These are phyloP conservation scores for Mycogona germanica DNA, from an alignment of 2,888 invertebrate genomes.

Conservation along the genomic window DNA sequence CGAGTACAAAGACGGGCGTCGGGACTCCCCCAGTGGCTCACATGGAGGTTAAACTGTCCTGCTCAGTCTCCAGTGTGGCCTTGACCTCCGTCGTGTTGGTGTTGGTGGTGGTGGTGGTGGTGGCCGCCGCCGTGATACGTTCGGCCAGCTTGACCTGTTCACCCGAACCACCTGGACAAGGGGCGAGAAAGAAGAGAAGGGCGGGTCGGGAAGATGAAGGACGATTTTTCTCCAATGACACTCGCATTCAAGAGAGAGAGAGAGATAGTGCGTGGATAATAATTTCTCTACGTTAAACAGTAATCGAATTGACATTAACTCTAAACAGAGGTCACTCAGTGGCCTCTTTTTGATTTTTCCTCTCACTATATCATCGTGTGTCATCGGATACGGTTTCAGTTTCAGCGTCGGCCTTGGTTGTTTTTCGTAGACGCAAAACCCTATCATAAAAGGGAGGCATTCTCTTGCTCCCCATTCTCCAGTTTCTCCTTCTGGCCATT, in stretches of 20 bases:
- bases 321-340: too few species aligned
- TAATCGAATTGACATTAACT: too few species aligned
- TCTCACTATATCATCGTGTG: too few species aligned
- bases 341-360: too few species aligned
- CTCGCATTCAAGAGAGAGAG: too few species aligned
- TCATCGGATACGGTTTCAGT: too few species aligned
- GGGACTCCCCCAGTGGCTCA: too few species aligned
- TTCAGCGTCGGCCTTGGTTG: too few species aligned
- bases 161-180: slow-evolving; percentile 20
- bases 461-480: slow-evolving; percentile 10
- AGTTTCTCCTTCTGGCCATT: slow-evolving; percentile 19
- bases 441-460: background rate
- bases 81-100: slow-evolving; percentile 21
- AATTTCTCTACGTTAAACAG: too few species aligned
- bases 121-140: slow-evolving; percentile 12
- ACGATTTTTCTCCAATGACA: background rate
- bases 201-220: background rate
- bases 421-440: too few species aligned
- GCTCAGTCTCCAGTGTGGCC: slow-evolving; percentile 24
- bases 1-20: too few species aligned
- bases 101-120: background rate
- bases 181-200: background rate
- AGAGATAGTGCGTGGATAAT: too few species aligned
- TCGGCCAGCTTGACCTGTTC: slow-evolving; percentile 18
- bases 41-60: slow-evolving; percentile 25